Evolutionary conservation across 2,113 vertebrate species (phyloP), one percentile per base, ranked within the genome.

Genomic region (Dicerorhinus sumatrensis): DNA sequence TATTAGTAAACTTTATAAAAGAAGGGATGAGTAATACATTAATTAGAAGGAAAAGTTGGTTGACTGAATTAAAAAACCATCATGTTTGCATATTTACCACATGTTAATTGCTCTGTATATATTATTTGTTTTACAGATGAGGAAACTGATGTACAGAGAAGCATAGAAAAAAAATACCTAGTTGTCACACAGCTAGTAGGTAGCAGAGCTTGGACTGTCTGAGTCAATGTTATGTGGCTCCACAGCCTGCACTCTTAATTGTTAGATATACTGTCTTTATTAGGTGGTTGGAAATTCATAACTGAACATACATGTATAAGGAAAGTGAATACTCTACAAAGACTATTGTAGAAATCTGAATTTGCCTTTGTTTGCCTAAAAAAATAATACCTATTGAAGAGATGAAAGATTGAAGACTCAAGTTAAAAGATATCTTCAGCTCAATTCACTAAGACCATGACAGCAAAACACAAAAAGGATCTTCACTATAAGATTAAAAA

Each of bases 1-100:
- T 25, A 76, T 82, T 76, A 76, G n/a, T 20, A 93, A 95, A 39
- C 20, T 88, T 90, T 31, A 91, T 27, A 67, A 87, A 93, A 89
- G 33, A 73, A 83, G 8, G 8, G 4, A 36, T 2, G 73, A 80
- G 82, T 16, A 73, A 91, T 36, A 87, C 51, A 72, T 70, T 76
- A 89, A 89, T 48, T 73, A 85, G n/a, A 92, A 94, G 33, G 21
- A 63, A 80, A 89, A 73, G 5, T 33, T 46, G n/a, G 11, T 39
- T 83, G 23, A 23, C 16, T 90, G 27, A 83, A 65, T 73, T 80
- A 93, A 90, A 82, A 46, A 14, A 67, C 42, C 39, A 88, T 8
- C 31, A 42, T 46, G 10, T 77, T 96, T 51, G 5, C 46, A 36
- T 29, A 94, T 92, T 91, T 83, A 83, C 13, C 42, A 51, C 21